Base-by-base conservation (phyloP, 1,140 invertebrate species). In the Sinonovacula constricta region DNA sequence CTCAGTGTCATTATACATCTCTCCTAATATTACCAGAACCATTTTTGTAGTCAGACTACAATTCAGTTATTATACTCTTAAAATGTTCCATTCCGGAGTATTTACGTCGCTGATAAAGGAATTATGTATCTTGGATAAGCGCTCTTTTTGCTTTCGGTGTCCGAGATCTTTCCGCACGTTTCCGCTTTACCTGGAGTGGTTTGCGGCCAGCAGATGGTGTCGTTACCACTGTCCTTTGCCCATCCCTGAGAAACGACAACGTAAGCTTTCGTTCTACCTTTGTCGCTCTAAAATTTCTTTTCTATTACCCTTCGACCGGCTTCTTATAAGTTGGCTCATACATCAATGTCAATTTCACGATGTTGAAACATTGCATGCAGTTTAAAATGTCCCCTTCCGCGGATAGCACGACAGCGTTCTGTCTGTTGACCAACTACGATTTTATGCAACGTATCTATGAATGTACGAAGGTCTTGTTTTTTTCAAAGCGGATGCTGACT, bases 191-290 rank as follows among this genome's bases (percentile, higher is more conserved):
- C 30, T 63, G 60, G 18, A 36, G 7, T 5, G 60, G 30, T 63
- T 63, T 39, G 18, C 39, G 18, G 7, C 31, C 60, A 18, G 60
- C 60, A 63, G 60, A 4, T n/a, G 60, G 60, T 2, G 60, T 63
- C n/a, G n/a, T 33, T 18, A 63, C 14, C 1, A 63, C 60, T 4
- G 60, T 63, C 18, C 60, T 63, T 5, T 14, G 5, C n/a, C 60
- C 60, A n/a, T 63, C 39, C 22, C 31, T 34, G 3, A n/a, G 60
- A 63, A 33, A 5, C 5, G 14, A 34, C 31, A 56, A n/a, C 26
- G 18, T 26, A 7, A 22, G n/a, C 3, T 56, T 26, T 4, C n/a
- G 53, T n/a, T 4, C 5, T 18, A 56, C n/a, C n/a, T n/a, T n/a
- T n/a, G n/a, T n/a, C n/a, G n/a, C n/a, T n/a, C n/a, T n/a, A n/a